Evolutionary conservation across 23 tunicate genomes (phyloP).

Genomic region (Diplosoma virens): DNA sequence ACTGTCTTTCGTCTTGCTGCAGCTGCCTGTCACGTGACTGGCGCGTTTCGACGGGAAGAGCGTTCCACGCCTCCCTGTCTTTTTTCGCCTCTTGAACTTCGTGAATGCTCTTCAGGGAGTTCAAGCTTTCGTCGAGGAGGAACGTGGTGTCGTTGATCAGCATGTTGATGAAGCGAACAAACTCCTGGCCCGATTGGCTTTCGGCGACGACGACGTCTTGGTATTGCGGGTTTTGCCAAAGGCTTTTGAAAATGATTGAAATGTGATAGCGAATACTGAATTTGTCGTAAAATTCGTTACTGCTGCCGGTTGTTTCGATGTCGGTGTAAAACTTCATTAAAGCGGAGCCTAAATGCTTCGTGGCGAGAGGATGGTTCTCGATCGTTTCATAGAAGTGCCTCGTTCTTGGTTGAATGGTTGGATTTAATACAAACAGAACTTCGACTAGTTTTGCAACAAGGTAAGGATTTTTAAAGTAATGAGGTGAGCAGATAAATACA

Average conservation of each 20-base stretch:
- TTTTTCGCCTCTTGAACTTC: slow-evolving; percentile 85
- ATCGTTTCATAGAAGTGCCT: slow-evolving; percentile 47
- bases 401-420: slow-evolving; percentile 50
- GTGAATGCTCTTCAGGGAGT: slow-evolving; percentile 76
- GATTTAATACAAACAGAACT: slow-evolving; percentile 56
- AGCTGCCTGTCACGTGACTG: slow-evolving; percentile 47
- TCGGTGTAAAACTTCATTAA: slow-evolving; percentile 96
- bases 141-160: slow-evolving; percentile 94
- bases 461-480: slow-evolving; percentile 88
- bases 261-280: slow-evolving; percentile 93
- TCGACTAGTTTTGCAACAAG: slow-evolving; percentile 90
- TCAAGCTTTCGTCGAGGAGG: slow-evolving; percentile 82
- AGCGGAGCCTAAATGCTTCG: slow-evolving; percentile 55
- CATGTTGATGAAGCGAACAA: slow-evolving; percentile 93
- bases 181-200: slow-evolving; percentile 58
- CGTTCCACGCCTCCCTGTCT: slow-evolving; percentile 50
- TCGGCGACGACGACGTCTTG: slow-evolving; percentile 61
- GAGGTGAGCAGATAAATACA: slow-evolving; percentile 57
- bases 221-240: slow-evolving; percentile 77
- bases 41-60: slow-evolving; percentile 31
- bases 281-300: slow-evolving; percentile 95
- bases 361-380: slow-evolving; percentile 67
- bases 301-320: slow-evolving; percentile 84
- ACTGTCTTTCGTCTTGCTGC: slow-evolving; percentile 89
- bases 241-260: slow-evolving; percentile 70